Conservation (phyloP, 2,888 invertebrate genomes). For the Pyrocoelia pectoralis region DNA sequence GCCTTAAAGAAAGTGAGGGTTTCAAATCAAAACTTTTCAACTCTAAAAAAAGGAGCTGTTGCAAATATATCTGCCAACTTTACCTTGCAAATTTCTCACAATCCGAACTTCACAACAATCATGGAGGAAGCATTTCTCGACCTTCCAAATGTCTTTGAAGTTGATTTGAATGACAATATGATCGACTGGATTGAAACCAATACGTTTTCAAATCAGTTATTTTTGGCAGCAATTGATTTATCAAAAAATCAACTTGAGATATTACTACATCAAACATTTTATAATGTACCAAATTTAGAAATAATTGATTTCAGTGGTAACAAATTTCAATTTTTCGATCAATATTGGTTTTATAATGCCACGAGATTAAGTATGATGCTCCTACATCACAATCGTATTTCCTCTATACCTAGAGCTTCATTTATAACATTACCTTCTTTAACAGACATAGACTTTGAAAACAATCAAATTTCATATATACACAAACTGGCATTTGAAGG, state of each 20-base stretch:
- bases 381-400: not conserved
- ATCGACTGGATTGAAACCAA: slow-evolving; percentile 9
- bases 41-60: slow-evolving; percentile 3
- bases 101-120: not conserved
- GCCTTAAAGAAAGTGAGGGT: slow-evolving; percentile 2
- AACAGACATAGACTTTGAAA: not conserved
- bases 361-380: not conserved
- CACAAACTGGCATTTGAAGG: not conserved
- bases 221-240: not conserved
- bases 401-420: not conserved
- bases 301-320: not conserved
- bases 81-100: not conserved
- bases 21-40: not conserved
- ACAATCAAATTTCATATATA: not conserved
- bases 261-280: slow-evolving; percentile 5
- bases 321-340: not conserved
- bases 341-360: slow-evolving; percentile 5
- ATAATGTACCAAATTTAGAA: slow-evolving; percentile 2
- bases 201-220: not conserved
- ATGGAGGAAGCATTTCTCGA: slow-evolving; percentile 4
- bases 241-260: not conserved
- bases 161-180: slow-evolving; percentile 2
- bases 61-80: not conserved
- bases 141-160: not conserved
- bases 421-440: slow-evolving; percentile 5